A percentile compares a stretch with the other conserved stretches of the same genome.
These are phyloP conservation scores for Drosophila teissieri DNA, from an alignment of 1,140 invertebrate species.

Conservation along the genomic window DNA sequence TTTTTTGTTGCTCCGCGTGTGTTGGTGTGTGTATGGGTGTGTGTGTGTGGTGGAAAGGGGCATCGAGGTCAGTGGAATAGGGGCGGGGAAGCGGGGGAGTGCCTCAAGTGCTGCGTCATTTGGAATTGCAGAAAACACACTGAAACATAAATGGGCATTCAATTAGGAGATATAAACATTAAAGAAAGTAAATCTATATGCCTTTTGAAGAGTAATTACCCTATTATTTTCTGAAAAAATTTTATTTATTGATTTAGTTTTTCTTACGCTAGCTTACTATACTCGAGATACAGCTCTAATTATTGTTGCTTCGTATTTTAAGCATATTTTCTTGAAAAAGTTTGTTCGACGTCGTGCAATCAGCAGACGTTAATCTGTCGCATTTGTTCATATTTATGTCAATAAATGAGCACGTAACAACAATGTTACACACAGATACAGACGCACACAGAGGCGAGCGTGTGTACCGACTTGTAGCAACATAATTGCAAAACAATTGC, in stretches of 20 bases:
- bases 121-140: slow-evolving; percentile 53
- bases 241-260: background rate
- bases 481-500: slow-evolving; percentile 78
- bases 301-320: slow-evolving; percentile 32
- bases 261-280: slow-evolving; percentile 5
- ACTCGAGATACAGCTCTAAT: background rate
- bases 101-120: slow-evolving; percentile 64
- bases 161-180: background rate
- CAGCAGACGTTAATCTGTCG: slow-evolving; percentile 73
- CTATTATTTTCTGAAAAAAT: background rate
- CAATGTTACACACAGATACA: slow-evolving; percentile 60
- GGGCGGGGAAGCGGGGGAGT: slow-evolving; percentile 20
- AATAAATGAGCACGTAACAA: slow-evolving; percentile 78
- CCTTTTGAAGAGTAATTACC: no score
- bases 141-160: background rate
- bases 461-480: slow-evolving; percentile 36
- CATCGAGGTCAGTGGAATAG: slow-evolving; percentile 21
- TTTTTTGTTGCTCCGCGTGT: slow-evolving; percentile 32
- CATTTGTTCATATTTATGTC: slow-evolving; percentile 76
- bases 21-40: background rate
- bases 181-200: background rate
- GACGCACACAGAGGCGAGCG: slow-evolving; percentile 1
- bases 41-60: slow-evolving; percentile 8
- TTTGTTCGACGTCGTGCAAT: slow-evolving; percentile 51
- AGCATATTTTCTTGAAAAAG: slow-evolving; percentile 54